Conservation (phyloP, 2,113 vertebrate genomes). For the Corvus moneduloides region DNA sequence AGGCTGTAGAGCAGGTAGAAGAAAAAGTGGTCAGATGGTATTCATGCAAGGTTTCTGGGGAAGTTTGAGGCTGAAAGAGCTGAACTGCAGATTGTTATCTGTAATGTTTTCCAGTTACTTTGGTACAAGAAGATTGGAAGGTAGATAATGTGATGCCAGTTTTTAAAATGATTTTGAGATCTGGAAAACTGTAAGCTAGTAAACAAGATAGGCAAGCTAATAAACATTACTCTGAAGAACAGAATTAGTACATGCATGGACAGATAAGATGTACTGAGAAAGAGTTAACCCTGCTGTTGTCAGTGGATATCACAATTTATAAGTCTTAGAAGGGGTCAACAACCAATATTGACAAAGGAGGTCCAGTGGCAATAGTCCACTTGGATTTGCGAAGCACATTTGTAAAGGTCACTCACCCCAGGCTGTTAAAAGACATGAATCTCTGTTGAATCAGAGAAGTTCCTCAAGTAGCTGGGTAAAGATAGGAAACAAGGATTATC, state of each 20-base stretch:
- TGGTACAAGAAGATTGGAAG: background rate
- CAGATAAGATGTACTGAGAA: background rate
- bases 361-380: background rate
- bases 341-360: background rate
- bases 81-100: background rate
- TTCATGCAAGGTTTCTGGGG: background rate
- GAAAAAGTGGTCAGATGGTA: background rate
- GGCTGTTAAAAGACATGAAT: background rate
- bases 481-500: background rate
- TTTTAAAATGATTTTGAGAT: background rate
- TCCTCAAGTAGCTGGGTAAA: background rate
- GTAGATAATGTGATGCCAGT: background rate
- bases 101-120: background rate
- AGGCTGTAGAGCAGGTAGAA: background rate
- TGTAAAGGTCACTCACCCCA: background rate
- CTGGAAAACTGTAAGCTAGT: background rate
- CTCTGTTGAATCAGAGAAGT: background rate
- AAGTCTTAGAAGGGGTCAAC: background rate
- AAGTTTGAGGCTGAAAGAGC: background rate
- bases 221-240: background rate
- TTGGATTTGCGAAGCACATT: background rate
- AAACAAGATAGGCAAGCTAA: background rate
- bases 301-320: background rate
- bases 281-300: background rate
- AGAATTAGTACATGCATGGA: background rate